Evolutionary conservation across 2,113 vertebrate genomes (phyloP), one percentile per base, ranked within the genome.

Genomic region (Serinus canaria): DNA sequence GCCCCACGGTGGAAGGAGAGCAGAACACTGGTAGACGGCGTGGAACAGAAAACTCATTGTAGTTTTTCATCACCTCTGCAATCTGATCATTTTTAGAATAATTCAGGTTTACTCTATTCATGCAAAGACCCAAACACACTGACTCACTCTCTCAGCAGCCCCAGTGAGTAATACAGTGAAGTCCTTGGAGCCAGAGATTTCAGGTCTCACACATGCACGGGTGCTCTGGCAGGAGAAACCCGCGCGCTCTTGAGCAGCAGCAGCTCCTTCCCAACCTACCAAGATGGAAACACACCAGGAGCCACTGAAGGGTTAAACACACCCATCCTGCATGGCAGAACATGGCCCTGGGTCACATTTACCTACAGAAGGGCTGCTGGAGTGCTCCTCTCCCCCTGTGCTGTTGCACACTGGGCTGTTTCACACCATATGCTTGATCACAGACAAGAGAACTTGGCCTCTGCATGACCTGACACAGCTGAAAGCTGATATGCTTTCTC

Each of bases 371-470:
- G 75, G 33, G 30, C 78, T 85, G 27, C 77, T 86, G 82, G 62
- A 81, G 69, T 41, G 59, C 68, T 94, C 52, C 22, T 84, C 83
- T 96, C 43, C 79, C 75, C 47, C 46, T 53, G 70, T 84, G 46
- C 67, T 85, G 60, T 66, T 1, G 13, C 64, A 76, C 63, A 76
- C 70, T 33, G 47, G 56, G 56, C 84, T 95, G 56, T 37, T 90
- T 94, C 62, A 85, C 50, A 87, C 52, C 55, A 83, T 35, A 39
- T 82, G 75, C 77, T 35, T 37, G 63, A 66, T 95, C 83, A 68
- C 12, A 89, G 86, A 95, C 89, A 95, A 95, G 92, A 81, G 84
- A 84, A 97, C 89, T 92, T 90, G 89, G 94, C 91, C 89, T 95
- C 82, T 23, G 9, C 53, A 39, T 14, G 67, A 97, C 95, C 86